A percentile compares a stretch with the other conserved stretches of the same genome.
Conservation (phyloP, 2,113 vertebrate genomes). For the Isichthys henryi region DNA sequence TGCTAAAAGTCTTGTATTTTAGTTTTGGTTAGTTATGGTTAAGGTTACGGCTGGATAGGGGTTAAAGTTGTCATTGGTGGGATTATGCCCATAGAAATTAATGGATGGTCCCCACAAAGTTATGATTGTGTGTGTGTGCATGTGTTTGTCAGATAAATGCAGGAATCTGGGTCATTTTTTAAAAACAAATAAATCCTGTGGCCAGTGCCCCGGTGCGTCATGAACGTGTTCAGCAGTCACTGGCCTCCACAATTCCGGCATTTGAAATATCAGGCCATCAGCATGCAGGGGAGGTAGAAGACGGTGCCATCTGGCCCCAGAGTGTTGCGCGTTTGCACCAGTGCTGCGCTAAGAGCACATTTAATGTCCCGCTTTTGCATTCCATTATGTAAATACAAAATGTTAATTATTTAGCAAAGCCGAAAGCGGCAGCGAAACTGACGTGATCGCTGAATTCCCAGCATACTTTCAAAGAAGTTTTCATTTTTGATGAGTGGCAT, state of each 20-base stretch:
- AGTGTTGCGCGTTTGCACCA: background rate
- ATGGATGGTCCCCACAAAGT: background rate
- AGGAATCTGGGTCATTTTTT: background rate
- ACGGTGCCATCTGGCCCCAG: background rate
- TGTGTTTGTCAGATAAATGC: background rate
- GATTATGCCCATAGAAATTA: background rate
- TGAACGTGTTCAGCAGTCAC: background rate
- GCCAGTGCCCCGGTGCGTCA: background rate
- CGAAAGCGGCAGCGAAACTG: background rate
- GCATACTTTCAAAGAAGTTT: background rate
- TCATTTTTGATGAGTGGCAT: background rate
- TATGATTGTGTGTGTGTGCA: background rate
- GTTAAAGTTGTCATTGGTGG: background rate
- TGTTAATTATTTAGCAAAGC: conserved; percentile 2
- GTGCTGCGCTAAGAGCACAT: background rate
- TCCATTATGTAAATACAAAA: conserved; percentile 14
- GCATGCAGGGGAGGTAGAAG: background rate
- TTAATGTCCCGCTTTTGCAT: background rate
- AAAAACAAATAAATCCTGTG: background rate
- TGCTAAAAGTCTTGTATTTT: background rate
- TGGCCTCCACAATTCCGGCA: background rate
- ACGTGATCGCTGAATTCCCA: background rate
- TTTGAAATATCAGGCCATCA: background rate
- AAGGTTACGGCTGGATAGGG: background rate
- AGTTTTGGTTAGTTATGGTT: background rate